Conservation (phyloP, 2,888 invertebrate genomes). For the Thecophora atra region DNA sequence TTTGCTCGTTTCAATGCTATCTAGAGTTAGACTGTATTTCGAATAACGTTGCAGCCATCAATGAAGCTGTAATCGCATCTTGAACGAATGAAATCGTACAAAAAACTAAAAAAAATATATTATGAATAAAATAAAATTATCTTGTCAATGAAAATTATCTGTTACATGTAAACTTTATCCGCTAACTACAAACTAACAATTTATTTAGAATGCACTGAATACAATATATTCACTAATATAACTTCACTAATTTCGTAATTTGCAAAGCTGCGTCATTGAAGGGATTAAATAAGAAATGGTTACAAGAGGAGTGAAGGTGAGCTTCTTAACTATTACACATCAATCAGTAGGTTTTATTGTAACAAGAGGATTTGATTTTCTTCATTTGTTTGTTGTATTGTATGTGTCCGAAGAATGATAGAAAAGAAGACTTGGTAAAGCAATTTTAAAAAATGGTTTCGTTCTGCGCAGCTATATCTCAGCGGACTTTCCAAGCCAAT, state of each 20-base stretch:
- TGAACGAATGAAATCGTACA: background rate
- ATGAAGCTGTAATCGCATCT: slow-evolving; percentile 1
- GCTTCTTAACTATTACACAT: background rate
- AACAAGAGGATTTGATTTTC: too few species aligned
- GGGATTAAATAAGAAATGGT: background rate
- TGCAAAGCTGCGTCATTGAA: slow-evolving; percentile 7
- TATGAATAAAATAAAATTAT: slow-evolving; percentile 7
- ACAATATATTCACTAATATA: background rate
- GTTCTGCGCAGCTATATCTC: too few species aligned
- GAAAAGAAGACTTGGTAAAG: too few species aligned
- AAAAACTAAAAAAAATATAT: background rate
- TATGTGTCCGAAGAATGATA: too few species aligned
- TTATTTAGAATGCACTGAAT: too few species aligned
- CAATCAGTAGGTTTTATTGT: too few species aligned
- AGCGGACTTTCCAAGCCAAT: too few species aligned
- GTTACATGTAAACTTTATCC: background rate
- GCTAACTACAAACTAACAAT: too few species aligned
- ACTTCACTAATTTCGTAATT: background rate
- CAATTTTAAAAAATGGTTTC: too few species aligned
- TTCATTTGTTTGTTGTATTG: background rate
- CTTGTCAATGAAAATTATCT: slow-evolving; percentile 27
- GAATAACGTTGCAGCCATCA: too few species aligned
- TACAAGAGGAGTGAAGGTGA: background rate
- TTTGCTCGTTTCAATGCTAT: too few species aligned
- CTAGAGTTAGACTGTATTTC: too few species aligned